Conservation (phyloP, 2,113 vertebrate genomes). For the Pelobates fuscus region DNA sequence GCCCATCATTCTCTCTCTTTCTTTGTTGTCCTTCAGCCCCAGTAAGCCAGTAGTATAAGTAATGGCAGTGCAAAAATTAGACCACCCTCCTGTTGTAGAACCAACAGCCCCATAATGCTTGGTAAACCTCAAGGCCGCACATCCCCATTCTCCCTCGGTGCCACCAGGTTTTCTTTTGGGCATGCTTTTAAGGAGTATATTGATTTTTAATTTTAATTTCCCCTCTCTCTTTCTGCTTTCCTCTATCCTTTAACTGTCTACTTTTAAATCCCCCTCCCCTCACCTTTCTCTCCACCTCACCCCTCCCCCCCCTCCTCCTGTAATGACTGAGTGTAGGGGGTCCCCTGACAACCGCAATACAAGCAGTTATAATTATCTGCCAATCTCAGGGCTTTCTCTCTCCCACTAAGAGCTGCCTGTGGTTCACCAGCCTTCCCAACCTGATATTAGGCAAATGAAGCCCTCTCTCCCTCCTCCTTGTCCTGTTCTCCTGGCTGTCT, state of each 20-base stretch:
- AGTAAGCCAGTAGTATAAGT: no score
- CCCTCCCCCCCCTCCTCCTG: not conserved
- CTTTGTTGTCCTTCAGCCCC: no score
- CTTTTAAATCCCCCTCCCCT: not conserved
- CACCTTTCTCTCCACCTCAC: not conserved
- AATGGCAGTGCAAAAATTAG: no score
- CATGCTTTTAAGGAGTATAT: not conserved
- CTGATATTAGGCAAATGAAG: conserved; percentile 41
- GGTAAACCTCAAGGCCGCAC: no score
- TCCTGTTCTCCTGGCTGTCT: not conserved
- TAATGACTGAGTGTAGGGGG: conserved; percentile 39
- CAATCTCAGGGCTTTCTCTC: conserved; percentile 40
- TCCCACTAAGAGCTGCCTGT: conserved; percentile 43
- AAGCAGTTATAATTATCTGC: conserved; percentile 46
- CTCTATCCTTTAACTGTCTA: not conserved
- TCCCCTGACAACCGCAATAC: conserved; percentile 33
- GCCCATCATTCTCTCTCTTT: no score
- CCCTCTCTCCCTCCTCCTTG: not conserved
- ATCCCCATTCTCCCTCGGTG: not conserved
- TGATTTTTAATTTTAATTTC: not conserved
- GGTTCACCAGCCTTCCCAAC: conserved; percentile 40
- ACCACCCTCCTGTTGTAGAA: no score
- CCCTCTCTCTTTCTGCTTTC: not conserved
- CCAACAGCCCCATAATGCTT: no score
- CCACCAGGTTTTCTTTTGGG: not conserved